Evolutionary conservation across 2,113 vertebrate genomes (phyloP).

Genomic region (Serranochromis macrocephalus): DNA sequence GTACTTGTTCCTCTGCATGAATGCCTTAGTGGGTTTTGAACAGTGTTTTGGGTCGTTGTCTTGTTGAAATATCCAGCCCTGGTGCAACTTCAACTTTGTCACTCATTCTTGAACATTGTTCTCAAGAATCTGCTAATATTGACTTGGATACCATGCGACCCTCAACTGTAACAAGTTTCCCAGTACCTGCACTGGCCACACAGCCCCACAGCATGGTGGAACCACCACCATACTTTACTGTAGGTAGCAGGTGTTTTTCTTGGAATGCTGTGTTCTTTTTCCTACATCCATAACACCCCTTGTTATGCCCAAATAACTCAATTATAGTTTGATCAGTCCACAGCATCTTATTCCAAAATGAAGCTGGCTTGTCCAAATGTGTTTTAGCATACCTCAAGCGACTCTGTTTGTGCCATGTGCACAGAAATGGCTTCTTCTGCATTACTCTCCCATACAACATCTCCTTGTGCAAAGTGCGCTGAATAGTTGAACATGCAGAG

Average conservation of each 20-base stretch:
- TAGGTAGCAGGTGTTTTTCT: neutral
- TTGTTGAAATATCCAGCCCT: neutral
- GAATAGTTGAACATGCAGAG: neutral
- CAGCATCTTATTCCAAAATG: neutral
- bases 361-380: neutral
- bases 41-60: fast-evolving
- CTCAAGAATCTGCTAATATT: neutral
- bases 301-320: neutral
- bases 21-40: neutral
- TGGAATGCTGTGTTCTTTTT: neutral
- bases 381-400: fast-evolving
- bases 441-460: neutral
- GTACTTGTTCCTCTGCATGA: neutral
- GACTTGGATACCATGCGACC: neutral
- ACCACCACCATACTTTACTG: neutral
- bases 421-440: neutral
- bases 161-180: neutral
- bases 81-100: neutral
- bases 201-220: fast-evolving
- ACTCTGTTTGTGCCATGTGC: neutral
- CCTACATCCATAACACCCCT: fast-evolving
- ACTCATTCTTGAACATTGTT: neutral
- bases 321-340: neutral
- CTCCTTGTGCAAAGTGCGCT: neutral
- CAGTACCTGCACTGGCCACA: neutral